Evolutionary conservation across 1,140 invertebrate genomes (phyloP).

Genomic region (Adoxophyes honmai): DNA sequence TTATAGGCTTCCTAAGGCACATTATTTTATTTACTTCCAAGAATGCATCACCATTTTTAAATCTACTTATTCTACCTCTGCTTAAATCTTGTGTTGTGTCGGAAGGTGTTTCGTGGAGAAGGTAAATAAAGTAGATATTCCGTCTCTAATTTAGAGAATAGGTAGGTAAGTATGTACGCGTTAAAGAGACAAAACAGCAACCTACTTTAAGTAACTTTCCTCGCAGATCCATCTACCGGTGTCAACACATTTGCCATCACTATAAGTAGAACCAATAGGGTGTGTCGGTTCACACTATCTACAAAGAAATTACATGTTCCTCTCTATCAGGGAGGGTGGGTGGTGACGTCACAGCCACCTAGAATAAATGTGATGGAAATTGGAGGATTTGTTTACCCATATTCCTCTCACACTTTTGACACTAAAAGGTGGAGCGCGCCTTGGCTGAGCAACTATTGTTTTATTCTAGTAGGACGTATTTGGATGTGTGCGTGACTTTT

Average conservation of each 20-base stretch:
- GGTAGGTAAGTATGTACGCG: no score
- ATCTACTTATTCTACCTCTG: no score
- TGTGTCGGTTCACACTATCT: slow-evolving; percentile 67
- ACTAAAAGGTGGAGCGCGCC: slow-evolving; percentile 59
- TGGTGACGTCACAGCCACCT: slow-evolving; percentile 59
- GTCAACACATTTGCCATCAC: slow-evolving; percentile 58
- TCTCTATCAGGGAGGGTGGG: slow-evolving; percentile 39
- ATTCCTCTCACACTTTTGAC: slow-evolving; percentile 73
- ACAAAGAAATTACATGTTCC: slow-evolving; percentile 71
- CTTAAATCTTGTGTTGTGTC: no score
- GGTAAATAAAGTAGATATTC: no score
- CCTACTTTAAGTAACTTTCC: no score
- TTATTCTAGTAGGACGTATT: neutral
- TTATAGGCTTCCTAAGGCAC: no score
- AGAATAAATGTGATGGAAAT: slow-evolving; percentile 76
- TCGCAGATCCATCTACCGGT: slow-evolving; percentile 23
- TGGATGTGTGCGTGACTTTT: neutral
- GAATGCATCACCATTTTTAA: no score
- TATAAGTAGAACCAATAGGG: slow-evolving; percentile 57
- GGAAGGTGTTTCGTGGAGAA: no score
- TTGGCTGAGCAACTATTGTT: slow-evolving; percentile 10
- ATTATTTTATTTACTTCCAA: no score
- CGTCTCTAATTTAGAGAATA: no score
- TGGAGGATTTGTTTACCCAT: slow-evolving; percentile 76
- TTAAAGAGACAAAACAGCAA: no score